These are phyloP conservation scores for Coelopa frigida DNA, from an alignment of 1,140 invertebrate genomes.

Conservation along the genomic window DNA sequence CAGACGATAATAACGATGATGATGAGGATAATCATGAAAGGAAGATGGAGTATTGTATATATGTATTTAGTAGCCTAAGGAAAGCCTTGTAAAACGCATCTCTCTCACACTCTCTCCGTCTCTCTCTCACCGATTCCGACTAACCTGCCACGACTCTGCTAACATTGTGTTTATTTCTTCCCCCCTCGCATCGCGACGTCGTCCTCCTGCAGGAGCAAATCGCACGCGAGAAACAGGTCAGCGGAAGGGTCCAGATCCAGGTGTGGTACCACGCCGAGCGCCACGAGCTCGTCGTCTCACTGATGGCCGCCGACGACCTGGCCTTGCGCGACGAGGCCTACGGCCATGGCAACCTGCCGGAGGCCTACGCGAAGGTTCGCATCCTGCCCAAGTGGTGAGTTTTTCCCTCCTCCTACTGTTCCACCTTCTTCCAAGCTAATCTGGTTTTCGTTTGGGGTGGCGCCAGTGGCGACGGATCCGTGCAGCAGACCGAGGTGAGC, in stretches of 20 bases:
- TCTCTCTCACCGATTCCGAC: background rate
- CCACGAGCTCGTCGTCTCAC: slow-evolving; percentile 70
- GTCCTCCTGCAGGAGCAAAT: slow-evolving; percentile 75
- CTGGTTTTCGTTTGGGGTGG: slow-evolving; percentile 48
- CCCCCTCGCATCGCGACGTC: background rate
- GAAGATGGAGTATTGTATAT: no score
- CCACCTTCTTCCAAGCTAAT: background rate
- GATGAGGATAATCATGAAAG: no score
- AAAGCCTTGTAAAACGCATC: no score
- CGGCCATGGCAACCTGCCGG: slow-evolving; percentile 64
- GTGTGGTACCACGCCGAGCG: slow-evolving; percentile 78
- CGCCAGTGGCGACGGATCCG: slow-evolving; percentile 64
- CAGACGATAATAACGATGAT: no score
- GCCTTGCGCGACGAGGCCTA: slow-evolving; percentile 65
- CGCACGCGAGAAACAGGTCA: slow-evolving; percentile 63
- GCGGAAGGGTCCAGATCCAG: slow-evolving; percentile 73
- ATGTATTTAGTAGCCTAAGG: no score
- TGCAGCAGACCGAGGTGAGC: slow-evolving; percentile 71
- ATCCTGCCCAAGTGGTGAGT: slow-evolving; percentile 70
- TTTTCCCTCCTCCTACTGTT: background rate
- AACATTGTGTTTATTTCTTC: background rate
- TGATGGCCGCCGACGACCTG: slow-evolving; percentile 76
- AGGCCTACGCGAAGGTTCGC: slow-evolving; percentile 74
- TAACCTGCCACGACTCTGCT: slow-evolving; percentile 9
- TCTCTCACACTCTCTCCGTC: slow-evolving; percentile 7